phyloP scores from a whole-genome alignment of 2,888 invertebrate species.

The Limnephilus marmoratus region DNA sequence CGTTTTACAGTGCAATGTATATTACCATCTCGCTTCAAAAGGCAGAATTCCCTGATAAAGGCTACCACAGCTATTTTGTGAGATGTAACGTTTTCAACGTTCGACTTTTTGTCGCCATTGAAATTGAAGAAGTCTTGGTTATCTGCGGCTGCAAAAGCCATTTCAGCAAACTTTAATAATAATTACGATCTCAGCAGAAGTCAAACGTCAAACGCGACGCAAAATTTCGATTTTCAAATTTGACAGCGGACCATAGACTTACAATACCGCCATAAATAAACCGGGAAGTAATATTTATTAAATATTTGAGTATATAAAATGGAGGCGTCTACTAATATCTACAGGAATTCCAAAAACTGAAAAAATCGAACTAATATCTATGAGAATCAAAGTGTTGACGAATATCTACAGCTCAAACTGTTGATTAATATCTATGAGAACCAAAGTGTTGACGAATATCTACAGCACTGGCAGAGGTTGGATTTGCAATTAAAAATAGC shows the following conservation, averaged over 20 bases:
- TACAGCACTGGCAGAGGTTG: no score
- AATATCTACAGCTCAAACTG: no score
- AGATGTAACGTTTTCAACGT: constrained; percentile 83
- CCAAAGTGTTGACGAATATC: no score
- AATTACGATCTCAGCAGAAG: neutral
- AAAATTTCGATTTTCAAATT: neutral
- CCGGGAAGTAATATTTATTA: no score
- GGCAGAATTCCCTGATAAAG: constrained; percentile 86
- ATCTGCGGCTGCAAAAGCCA: constrained; percentile 68
- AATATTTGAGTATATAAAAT: no score
- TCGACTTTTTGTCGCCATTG: constrained; percentile 71
- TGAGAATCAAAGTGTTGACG: no score
- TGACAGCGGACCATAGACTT: neutral
- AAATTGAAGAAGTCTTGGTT: constrained; percentile 73
- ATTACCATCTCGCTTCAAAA: constrained; percentile 77
- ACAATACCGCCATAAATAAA: no score
- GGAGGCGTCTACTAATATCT: no score
- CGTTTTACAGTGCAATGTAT: constrained; percentile 31
- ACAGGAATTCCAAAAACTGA: no score
- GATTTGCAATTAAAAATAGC: no score
- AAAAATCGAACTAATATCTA: no score
- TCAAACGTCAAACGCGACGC: neutral
- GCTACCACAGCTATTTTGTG: constrained; percentile 88
- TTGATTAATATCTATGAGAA: no score
- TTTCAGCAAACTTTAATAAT: constrained; percentile 5